Percentiles rank a stretch among this genome's conserved stretches.
Conservation (phyloP, 2,113 vertebrate genomes). For the Dolichallabes microphthalmus region DNA sequence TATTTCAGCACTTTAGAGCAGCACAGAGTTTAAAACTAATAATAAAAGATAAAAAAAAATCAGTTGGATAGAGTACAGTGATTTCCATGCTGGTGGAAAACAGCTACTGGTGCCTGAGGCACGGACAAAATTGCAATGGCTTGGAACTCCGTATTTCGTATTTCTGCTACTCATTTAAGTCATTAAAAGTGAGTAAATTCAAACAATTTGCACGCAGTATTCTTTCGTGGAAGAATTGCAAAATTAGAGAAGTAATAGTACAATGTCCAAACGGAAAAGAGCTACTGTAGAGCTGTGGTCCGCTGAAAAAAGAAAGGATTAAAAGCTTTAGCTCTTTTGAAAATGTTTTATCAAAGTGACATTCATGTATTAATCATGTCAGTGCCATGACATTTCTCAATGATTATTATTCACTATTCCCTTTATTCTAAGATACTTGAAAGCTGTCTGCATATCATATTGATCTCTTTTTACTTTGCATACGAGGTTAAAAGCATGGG, state of each 20-base stretch:
- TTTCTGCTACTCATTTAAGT: neutral
- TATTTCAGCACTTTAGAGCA: slow-evolving; percentile 12
- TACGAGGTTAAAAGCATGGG: neutral
- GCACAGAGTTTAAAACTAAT: neutral
- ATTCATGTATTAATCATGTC: neutral
- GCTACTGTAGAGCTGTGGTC: neutral
- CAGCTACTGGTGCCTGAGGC: neutral
- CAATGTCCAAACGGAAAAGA: neutral
- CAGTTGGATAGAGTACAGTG: too few species aligned
- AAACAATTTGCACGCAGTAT: neutral
- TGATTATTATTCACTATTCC: neutral
- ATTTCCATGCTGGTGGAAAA: neutral
- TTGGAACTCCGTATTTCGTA: neutral
- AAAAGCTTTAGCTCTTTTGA: neutral
- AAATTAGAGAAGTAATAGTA: neutral
- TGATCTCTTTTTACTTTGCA: neutral
- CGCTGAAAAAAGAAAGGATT: neutral
- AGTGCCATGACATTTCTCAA: neutral
- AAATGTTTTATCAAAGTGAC: neutral
- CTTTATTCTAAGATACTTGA: neutral
- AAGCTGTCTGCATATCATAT: neutral
- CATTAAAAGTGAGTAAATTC: neutral
- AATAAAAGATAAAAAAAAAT: neutral
- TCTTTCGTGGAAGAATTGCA: neutral
- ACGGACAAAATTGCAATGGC: neutral